These are phyloP conservation scores for Dysmachus trigonus DNA, from an alignment of 2,888 invertebrate genomes.

Conservation along the genomic window DNA sequence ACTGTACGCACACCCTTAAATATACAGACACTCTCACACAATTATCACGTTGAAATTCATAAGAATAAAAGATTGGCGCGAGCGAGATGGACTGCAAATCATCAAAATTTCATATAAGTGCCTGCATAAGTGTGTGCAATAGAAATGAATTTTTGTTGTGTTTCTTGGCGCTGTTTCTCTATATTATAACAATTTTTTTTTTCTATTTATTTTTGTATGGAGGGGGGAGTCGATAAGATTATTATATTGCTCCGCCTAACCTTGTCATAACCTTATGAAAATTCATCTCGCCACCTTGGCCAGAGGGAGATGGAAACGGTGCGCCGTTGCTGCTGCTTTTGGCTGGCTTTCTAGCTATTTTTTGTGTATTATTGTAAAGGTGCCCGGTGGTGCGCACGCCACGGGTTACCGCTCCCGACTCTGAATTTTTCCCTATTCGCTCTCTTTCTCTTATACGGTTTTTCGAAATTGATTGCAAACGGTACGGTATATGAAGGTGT, in stretches of 20 bases:
- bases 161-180: background rate
- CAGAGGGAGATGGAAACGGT: background rate
- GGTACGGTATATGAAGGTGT: background rate
- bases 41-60: background rate
- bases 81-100: constrained; percentile 41
- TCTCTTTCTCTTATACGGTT: constrained; percentile 33
- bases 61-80: constrained; percentile 43
- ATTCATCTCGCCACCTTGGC: constrained; percentile 49
- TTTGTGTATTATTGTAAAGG: too few relatives aligned
- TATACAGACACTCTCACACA: background rate
- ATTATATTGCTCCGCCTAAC: constrained; percentile 56
- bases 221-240: constrained; percentile 45
- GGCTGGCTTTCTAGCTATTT: background rate
- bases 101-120: constrained; percentile 46
- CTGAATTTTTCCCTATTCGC: background rate
- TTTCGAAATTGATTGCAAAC: background rate
- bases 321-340: background rate
- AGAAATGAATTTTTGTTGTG: background rate
- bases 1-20: background rate
- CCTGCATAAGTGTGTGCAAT: background rate
- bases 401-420: background rate
- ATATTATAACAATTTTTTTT: background rate
- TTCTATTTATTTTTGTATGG: background rate
- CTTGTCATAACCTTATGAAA: constrained; percentile 56
- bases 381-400: background rate